These are phyloP conservation scores for Drosophila tristis DNA, from an alignment of 1,140 invertebrate species.

Conservation along the genomic window DNA sequence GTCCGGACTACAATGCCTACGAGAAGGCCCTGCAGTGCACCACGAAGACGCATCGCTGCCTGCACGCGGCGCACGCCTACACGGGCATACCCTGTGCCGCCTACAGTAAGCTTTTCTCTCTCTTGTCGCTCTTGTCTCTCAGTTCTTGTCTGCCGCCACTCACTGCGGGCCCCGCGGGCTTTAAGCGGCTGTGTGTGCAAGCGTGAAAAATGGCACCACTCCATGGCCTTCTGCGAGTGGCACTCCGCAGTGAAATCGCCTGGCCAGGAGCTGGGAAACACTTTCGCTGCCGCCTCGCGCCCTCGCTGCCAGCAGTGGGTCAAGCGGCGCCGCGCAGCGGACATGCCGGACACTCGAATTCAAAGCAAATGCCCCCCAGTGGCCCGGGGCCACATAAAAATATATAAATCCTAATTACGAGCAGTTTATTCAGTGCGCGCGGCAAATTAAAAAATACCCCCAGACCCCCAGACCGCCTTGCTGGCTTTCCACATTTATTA, in stretches of 20 bases:
- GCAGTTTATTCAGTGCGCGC: slow-evolving; percentile 69
- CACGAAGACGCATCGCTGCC: slow-evolving; percentile 93
- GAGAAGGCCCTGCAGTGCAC: slow-evolving; percentile 88
- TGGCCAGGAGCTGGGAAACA: slow-evolving; percentile 54
- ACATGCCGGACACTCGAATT: slow-evolving; percentile 37
- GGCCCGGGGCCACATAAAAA: slow-evolving; percentile 59
- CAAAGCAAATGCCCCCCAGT: slow-evolving; percentile 40
- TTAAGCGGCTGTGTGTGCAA: slow-evolving; percentile 35
- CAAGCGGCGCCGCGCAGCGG: slow-evolving; percentile 57
- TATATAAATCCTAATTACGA: slow-evolving; percentile 82
- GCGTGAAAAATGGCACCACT: slow-evolving; percentile 71
- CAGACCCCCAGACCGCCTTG: slow-evolving; percentile 9
- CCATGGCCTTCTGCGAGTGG: not conserved
- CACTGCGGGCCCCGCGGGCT: slow-evolving; percentile 14
- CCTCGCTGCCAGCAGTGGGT: slow-evolving; percentile 40
- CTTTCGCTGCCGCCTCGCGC: slow-evolving; percentile 27
- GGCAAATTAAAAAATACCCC: slow-evolving; percentile 67
- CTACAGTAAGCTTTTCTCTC: slow-evolving; percentile 89
- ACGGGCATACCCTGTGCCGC: slow-evolving; percentile 94
- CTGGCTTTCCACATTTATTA: slow-evolving; percentile 63
- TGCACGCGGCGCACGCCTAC: slow-evolving; percentile 95
- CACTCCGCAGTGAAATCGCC: slow-evolving; percentile 31
- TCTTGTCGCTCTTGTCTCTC: not conserved
- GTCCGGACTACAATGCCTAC: slow-evolving; percentile 86
- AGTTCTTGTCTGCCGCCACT: too few relatives aligned